Percentiles rank a stretch among this genome's conserved stretches.
Conservation (phyloP, 2,888 invertebrate genomes). For the Drosophila melanocephala region DNA sequence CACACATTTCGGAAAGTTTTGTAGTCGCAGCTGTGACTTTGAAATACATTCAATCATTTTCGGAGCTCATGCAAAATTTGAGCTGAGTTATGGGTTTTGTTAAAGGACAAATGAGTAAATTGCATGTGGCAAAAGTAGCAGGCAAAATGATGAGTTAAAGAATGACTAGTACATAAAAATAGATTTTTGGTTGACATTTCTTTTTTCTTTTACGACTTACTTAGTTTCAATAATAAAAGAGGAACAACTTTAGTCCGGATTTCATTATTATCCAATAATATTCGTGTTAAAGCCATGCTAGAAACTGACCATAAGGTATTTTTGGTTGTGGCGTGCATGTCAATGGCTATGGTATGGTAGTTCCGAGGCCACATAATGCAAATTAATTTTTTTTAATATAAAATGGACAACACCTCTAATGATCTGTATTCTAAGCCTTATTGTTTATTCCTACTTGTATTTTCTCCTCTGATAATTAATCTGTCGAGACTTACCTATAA, state of each 20-base stretch:
- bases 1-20: slow-evolving; percentile 24
- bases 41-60: slow-evolving; percentile 70
- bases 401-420: not conserved
- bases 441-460: not conserved
- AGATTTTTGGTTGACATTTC: not conserved
- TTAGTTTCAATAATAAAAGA: not conserved
- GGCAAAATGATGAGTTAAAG: not conserved
- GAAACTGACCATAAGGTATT: not conserved
- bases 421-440: not conserved
- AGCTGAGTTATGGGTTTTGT: slow-evolving; percentile 11
- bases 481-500: not conserved
- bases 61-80: slow-evolving; percentile 30
- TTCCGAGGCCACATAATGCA: too few relatives aligned
- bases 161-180: not conserved
- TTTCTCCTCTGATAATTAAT: not conserved
- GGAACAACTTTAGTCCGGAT: not conserved
- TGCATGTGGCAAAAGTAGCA: not conserved
- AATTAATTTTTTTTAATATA: too few relatives aligned
- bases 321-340: too few relatives aligned
- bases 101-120: not conserved
- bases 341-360: too few relatives aligned
- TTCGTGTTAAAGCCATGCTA: not conserved
- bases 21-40: slow-evolving; percentile 65
- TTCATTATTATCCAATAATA: not conserved
- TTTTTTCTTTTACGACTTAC: too few relatives aligned